Evolutionary conservation across 1,140 invertebrate species (phyloP).

Genomic region (Drosophila asahinai): DNA sequence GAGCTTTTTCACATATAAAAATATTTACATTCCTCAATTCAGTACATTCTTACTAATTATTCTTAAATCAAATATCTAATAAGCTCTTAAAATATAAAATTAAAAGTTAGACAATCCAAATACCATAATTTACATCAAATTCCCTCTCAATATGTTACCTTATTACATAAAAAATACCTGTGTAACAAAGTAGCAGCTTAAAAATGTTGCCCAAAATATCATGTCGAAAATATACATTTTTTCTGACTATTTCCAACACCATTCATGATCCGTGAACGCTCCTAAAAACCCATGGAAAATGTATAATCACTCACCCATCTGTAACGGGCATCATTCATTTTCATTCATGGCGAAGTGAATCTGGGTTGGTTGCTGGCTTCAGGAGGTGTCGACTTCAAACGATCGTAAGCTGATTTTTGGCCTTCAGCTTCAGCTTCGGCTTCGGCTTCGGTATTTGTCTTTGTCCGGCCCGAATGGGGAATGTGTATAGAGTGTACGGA

Average conservation of each 20-base stretch:
- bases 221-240: not conserved
- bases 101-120: too few species aligned
- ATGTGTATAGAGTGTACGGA: constrained; percentile 1
- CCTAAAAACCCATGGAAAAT: constrained; percentile 20
- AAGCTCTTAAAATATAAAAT: too few species aligned
- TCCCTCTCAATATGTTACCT: too few species aligned
- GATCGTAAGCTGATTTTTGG: constrained; percentile 80
- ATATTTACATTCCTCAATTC: too few species aligned
- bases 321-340: constrained; percentile 51
- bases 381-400: constrained; percentile 56
- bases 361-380: constrained; percentile 38
- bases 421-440: constrained; percentile 53
- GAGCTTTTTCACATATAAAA: too few species aligned
- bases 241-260: not conserved
- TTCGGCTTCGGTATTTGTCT: constrained; percentile 55
- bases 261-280: constrained; percentile 22
- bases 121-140: too few species aligned
- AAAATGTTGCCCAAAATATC: not conserved
- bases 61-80: too few species aligned
- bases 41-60: too few species aligned
- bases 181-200: not conserved
- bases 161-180: not conserved
- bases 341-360: constrained; percentile 52
- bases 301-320: constrained; percentile 55
- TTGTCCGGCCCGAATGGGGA: constrained; percentile 41